phyloP scores from a whole-genome alignment of 2,797 vertebrate species.

The Acrossocheilus fasciatus region DNA sequence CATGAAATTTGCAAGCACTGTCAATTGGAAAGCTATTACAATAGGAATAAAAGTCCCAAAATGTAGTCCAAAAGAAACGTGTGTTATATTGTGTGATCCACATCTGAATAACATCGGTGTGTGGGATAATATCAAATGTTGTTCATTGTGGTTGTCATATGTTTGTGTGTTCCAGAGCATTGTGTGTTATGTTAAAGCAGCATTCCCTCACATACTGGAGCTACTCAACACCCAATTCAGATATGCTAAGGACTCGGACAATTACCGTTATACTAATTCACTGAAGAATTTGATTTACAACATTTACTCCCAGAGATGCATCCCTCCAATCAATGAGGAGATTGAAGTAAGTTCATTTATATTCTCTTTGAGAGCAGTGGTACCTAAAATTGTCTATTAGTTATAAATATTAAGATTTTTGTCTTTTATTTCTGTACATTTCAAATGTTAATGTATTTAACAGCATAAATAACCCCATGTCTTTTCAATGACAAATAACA shows the following conservation, averaged over 20 bases:
- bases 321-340: conserved; percentile 70
- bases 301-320: conserved; percentile 71
- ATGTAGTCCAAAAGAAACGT: neutral
- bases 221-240: conserved; percentile 69
- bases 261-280: conserved; percentile 66
- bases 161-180: conserved; percentile 65
- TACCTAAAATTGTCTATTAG: neutral
- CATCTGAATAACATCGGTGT: neutral
- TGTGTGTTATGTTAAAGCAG: conserved; percentile 74
- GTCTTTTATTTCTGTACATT: neutral
- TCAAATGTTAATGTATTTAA: neutral
- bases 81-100: neutral
- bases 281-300: conserved; percentile 67
- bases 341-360: conserved; percentile 65
- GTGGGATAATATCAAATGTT: neutral
- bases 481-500: neutral
- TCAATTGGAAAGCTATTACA: neutral
- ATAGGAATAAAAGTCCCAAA: neutral
- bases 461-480: neutral
- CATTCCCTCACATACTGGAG: conserved; percentile 71
- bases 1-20: neutral
- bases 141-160: conserved; percentile 4
- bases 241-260: conserved; percentile 70
- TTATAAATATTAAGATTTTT: neutral
- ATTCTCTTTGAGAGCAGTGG: neutral